Percentiles rank a stretch among this genome's conserved stretches.
phyloP scores from a whole-genome alignment of 2,113 vertebrate genomes.

The Azemiops feae region DNA sequence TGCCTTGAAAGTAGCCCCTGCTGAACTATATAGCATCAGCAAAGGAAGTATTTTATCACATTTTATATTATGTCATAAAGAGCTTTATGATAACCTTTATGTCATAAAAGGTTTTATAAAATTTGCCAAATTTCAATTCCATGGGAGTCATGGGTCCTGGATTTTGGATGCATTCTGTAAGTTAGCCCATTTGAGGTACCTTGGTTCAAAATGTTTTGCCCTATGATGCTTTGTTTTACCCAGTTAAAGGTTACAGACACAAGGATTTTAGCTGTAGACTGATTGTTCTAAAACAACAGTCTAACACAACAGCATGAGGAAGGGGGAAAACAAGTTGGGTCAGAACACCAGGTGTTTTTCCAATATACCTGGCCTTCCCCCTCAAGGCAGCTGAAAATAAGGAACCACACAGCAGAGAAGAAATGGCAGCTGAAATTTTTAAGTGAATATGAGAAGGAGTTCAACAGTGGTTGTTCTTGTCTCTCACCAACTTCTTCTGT shows the following conservation, averaged over 20 bases:
- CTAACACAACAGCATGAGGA: background rate
- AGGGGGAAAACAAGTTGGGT: background rate
- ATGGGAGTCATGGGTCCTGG: too few species aligned
- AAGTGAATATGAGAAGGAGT: background rate
- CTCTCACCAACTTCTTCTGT: background rate
- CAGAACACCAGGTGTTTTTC: background rate
- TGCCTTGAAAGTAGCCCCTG: too few species aligned
- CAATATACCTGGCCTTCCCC: background rate
- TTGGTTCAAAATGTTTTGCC: background rate
- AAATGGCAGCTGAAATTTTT: background rate
- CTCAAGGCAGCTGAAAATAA: background rate
- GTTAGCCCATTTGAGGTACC: too few species aligned
- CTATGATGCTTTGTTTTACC: background rate
- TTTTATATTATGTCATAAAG: too few species aligned
- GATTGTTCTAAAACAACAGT: background rate
- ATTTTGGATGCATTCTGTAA: too few species aligned
- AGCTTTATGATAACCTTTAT: too few species aligned
- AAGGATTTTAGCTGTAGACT: background rate
- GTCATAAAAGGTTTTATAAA: too few species aligned
- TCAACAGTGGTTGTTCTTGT: background rate
- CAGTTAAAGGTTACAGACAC: background rate
- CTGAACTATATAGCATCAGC: too few species aligned
- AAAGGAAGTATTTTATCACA: too few species aligned
- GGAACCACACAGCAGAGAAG: background rate
- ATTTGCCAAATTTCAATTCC: too few species aligned